These are phyloP conservation scores for Drosophila mojavensis DNA, from an alignment of 1,140 invertebrate genomes.

Conservation along the genomic window DNA sequence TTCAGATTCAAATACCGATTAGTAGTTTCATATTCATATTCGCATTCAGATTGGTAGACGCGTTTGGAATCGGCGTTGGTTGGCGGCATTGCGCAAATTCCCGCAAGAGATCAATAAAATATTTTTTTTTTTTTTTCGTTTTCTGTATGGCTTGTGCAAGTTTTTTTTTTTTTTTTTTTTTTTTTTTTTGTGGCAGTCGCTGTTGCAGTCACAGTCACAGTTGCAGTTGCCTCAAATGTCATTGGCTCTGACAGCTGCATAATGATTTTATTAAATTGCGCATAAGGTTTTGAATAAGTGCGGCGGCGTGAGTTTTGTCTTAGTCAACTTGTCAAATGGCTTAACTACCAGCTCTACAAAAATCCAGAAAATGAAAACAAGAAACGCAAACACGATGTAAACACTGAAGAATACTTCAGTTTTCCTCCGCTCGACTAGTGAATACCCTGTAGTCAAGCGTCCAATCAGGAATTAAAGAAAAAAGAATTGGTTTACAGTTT, in stretches of 20 bases:
- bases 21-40: conserved; percentile 4
- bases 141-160: conserved; percentile 15
- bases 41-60: not conserved
- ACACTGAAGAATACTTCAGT: conserved; percentile 29
- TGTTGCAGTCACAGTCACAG: conserved; percentile 21
- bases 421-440: not conserved
- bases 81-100: conserved; percentile 36
- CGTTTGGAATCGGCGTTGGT: conserved; percentile 28
- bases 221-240: conserved; percentile 52
- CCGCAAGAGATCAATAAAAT: conserved; percentile 55
- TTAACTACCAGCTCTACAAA: conserved; percentile 45
- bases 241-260: conserved; percentile 56
- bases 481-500: too few relatives aligned
- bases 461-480: too few relatives aligned
- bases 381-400: conserved; percentile 3
- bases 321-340: conserved; percentile 52
- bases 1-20: conserved; percentile 7
- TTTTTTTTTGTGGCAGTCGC: conserved; percentile 21
- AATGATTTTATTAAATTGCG: conserved; percentile 61
- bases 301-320: conserved; percentile 52
- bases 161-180: not conserved
- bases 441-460: conserved; percentile 1
- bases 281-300: conserved; percentile 56
- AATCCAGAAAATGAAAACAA: conserved; percentile 6
- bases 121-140: conserved; percentile 27